Base-by-base conservation (phyloP, 2,888 invertebrate species). In the Acanthococcus lagerstroemiae region DNA sequence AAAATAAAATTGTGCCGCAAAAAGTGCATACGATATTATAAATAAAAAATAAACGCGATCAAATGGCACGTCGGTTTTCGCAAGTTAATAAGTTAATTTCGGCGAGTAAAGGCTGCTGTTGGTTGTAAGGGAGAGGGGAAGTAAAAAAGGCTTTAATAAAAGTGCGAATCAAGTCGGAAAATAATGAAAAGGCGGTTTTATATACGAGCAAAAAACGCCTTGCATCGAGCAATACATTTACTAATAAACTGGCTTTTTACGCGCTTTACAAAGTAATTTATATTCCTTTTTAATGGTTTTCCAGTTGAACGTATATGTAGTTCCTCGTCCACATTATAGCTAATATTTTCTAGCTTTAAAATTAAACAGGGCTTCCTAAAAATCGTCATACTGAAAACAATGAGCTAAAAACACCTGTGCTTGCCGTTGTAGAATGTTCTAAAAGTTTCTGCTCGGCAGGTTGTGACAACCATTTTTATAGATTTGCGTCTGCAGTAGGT, bases 131-230 rank as follows among this genome's bases (percentile, higher is more conserved):
- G 24, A 4, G 56, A 37, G 56, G 6, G 21, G 9, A 50, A 7
- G 21, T 30, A 22, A 26, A 30, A 56, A 26, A 56, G 56, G 30
- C 26, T 56, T 56, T 30, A 56, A 30, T 30, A 56, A 56, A 56
- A 56, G 56, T 30, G 56, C 27, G 56, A 27, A 30, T 30, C 27
- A 27, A 30, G 30, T 27, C 30, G 26, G 30, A 56, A 56, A 56
- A 56, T 56, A 56, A 56, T 56, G 56, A 56, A 56, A 55, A 56
- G 56, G 56, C 56, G 56, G 56, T 56, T 56, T 56, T 56, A 54
- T 56, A 56, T 56, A 56, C 26, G 56, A n/a, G n/a, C n/a, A 37
- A 56, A 56, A 56, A 56, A 56, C 56, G 27, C 56, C 30, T 30
- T 22, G 37, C 30, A 56, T 30, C 30, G 30, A 56, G 56, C 37